These are phyloP conservation scores for Gymnothorax reevesii DNA, from an alignment of 2,797 vertebrate species.

Conservation along the genomic window DNA sequence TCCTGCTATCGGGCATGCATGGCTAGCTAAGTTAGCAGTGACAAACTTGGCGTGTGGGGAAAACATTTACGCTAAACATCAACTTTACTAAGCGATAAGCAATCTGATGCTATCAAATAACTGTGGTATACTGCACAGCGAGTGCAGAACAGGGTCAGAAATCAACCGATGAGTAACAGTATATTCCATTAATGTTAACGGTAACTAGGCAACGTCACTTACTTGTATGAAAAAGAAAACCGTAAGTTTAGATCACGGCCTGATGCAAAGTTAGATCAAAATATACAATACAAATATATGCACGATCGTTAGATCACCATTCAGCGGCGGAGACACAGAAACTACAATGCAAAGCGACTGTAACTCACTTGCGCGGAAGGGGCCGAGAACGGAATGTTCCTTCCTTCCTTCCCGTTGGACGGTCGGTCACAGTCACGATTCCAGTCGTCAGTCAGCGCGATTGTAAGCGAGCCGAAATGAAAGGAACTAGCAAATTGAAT, in stretches of 20 bases:
- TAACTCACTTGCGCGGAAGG: conserved; percentile 51
- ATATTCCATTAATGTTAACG: neutral
- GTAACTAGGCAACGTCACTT: neutral
- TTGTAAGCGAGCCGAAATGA: conserved; percentile 22
- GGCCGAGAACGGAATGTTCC: conserved; percentile 45
- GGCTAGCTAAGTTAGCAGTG: neutral
- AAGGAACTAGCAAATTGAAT: neutral
- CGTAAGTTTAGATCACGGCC: neutral
- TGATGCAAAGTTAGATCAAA: neutral
- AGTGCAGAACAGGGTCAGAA: neutral
- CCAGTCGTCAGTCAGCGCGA: conserved; percentile 34
- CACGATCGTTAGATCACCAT: neutral
- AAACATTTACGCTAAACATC: neutral
- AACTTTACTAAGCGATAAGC: neutral
- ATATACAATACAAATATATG: neutral
- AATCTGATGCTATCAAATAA: neutral
- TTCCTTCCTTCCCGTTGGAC: conserved; percentile 44
- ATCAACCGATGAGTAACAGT: neutral
- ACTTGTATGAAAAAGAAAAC: neutral
- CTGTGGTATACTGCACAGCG: no score
- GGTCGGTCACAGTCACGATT: conserved; percentile 27
- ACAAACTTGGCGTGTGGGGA: neutral
- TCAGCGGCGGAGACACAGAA: neutral
- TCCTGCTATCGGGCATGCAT: neutral
- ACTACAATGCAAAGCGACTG: conserved; percentile 35